Conservation (phyloP, 53 echinoderm and acorn worm species). For the Henricia sp. region DNA sequence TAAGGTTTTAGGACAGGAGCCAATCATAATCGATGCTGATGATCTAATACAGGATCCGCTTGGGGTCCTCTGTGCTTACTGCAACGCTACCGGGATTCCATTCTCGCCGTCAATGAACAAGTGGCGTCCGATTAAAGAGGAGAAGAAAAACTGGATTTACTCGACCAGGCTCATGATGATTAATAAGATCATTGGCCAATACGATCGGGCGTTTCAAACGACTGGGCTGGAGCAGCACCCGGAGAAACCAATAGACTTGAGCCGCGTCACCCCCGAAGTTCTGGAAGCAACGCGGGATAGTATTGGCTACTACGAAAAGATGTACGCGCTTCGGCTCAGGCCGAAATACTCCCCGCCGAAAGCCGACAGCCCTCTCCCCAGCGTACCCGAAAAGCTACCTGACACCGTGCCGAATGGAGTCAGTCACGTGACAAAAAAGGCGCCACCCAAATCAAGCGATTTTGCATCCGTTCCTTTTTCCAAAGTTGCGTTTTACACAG, state of each 20-base stretch:
- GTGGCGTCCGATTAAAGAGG: slow-evolving; percentile 80
- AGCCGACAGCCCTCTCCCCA: background rate
- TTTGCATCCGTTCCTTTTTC: slow-evolving; percentile 33
- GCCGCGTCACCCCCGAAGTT: slow-evolving; percentile 58
- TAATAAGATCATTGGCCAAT: slow-evolving; percentile 89
- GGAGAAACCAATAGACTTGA: slow-evolving; percentile 55
- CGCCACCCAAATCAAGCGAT: slow-evolving; percentile 1
- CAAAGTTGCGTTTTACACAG: slow-evolving; percentile 38
- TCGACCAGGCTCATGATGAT: slow-evolving; percentile 88
- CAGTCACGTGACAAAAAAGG: too few species aligned
- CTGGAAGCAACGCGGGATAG: slow-evolving; percentile 68
- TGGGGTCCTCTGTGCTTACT: slow-evolving; percentile 76
- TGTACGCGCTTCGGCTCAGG: slow-evolving; percentile 74
- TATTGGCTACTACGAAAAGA: slow-evolving; percentile 82
- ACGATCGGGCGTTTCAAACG: slow-evolving; percentile 86
- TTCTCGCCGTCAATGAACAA: slow-evolving; percentile 73
- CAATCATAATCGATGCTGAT: slow-evolving; percentile 92
- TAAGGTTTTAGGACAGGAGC: slow-evolving; percentile 75
- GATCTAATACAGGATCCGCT: slow-evolving; percentile 85
- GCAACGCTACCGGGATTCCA: slow-evolving; percentile 79
- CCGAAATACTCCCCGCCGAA: slow-evolving; percentile 2
- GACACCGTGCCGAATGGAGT: background rate
- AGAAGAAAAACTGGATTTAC: slow-evolving; percentile 81
- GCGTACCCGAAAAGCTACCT: background rate
- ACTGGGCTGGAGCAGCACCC: slow-evolving; percentile 67